Evolutionary conservation across 2,888 invertebrate genomes (phyloP).

Genomic region (Exephanes ischioxanthus): DNA sequence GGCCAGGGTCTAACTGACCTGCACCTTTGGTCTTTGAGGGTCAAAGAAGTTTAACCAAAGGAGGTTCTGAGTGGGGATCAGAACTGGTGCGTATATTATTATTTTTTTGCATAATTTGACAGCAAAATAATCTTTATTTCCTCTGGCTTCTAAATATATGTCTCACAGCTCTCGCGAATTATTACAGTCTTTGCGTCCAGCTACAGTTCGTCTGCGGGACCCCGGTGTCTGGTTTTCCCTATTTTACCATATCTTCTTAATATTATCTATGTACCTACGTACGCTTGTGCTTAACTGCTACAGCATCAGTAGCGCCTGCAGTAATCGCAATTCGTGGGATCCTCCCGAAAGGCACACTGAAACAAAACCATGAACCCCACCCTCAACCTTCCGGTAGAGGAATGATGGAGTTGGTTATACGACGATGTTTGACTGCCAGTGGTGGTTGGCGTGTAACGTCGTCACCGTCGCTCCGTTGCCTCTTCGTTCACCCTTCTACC

Average conservation of each 20-base stretch:
- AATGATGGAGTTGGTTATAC: slow-evolving; percentile 57
- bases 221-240: slow-evolving; percentile 1
- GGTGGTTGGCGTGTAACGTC: slow-evolving; percentile 50
- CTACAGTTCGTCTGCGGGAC: background rate
- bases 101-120: background rate
- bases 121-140: background rate
- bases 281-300: background rate
- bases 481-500: slow-evolving; percentile 17
- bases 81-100: no score
- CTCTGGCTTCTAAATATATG: background rate
- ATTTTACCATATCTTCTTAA: slow-evolving; percentile 15
- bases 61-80: background rate
- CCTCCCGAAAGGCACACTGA: slow-evolving; percentile 43
- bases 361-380: slow-evolving; percentile 38
- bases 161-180: background rate
- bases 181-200: background rate
- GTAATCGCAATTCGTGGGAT: slow-evolving; percentile 48
- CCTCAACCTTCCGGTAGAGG: slow-evolving; percentile 30
- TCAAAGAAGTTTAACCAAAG: background rate
- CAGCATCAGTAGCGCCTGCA: slow-evolving; percentile 25
- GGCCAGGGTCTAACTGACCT: background rate
- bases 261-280: slow-evolving; percentile 23
- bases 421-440: slow-evolving; percentile 53
- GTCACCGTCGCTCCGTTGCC: slow-evolving; percentile 38
- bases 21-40: background rate